phyloP scores from a whole-genome alignment of 2,113 vertebrate genomes.

The Hucho hucho region DNA sequence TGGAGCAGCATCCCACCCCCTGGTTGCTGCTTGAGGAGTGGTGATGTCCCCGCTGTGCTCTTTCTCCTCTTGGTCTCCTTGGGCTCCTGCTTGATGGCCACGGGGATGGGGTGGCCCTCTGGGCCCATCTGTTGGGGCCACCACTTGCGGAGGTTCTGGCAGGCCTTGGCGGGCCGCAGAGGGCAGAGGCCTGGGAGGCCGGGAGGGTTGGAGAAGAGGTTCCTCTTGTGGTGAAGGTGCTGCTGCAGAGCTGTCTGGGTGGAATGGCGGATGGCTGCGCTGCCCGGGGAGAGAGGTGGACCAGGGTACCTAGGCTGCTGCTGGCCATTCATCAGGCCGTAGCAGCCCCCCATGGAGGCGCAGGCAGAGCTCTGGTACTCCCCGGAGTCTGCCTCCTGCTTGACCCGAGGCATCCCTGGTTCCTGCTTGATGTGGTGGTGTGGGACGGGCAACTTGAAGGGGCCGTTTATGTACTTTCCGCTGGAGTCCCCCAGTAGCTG shows the following conservation, averaged over 20 bases:
- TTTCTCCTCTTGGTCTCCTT: conserved; percentile 90
- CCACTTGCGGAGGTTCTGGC: conserved; percentile 78
- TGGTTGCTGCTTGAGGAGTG: conserved; percentile 66
- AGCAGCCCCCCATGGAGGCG: conserved; percentile 60
- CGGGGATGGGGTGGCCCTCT: conserved; percentile 32
- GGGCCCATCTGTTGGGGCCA: conserved; percentile 80
- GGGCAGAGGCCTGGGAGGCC: conserved; percentile 28
- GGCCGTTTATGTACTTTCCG: conserved; percentile 78
- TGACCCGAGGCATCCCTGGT: conserved; percentile 60
- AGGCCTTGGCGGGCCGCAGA: conserved; percentile 44
- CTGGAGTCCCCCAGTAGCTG: conserved; percentile 84
- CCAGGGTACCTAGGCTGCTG: conserved; percentile 61
- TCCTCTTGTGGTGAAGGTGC: conserved; percentile 93
- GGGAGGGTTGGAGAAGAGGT: conserved; percentile 74
- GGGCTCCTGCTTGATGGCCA: conserved; percentile 79
- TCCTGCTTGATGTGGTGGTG: conserved; percentile 58
- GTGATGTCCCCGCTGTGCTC: conserved; percentile 67
- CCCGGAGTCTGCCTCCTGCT: conserved; percentile 70
- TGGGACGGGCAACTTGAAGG: conserved; percentile 80
- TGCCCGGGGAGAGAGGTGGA: conserved; percentile 58
- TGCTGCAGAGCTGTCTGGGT: conserved; percentile 94
- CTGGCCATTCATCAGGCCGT: conserved; percentile 69
- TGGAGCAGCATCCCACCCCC: conserved; percentile 46
- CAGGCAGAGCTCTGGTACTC: conserved; percentile 59
- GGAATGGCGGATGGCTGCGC: conserved; percentile 21